A percentile compares a stretch with the other conserved stretches of the same genome.
Conservation (phyloP, 2,113 vertebrate species). For the Lepidothrix coronata region DNA sequence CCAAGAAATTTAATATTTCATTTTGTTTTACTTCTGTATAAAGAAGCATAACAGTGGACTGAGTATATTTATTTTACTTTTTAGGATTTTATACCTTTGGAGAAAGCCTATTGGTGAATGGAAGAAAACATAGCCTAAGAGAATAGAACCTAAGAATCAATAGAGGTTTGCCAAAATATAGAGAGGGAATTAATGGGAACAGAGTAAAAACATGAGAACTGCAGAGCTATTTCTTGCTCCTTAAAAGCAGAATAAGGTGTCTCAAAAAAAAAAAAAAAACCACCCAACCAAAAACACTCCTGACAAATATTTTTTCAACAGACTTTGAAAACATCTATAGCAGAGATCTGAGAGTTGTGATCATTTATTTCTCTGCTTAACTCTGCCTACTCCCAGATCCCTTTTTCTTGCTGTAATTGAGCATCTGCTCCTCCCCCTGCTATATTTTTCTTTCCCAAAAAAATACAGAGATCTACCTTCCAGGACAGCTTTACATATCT, state of each 20-base stretch:
- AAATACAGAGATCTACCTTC: background rate
- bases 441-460: background rate
- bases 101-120: background rate
- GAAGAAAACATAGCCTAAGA: background rate
- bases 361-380: background rate
- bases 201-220: background rate
- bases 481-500: background rate
- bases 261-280: background rate
- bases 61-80: background rate
- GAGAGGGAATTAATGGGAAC: background rate
- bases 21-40: background rate
- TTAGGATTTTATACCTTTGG: background rate
- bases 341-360: background rate
- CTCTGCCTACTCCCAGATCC: background rate
- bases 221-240: background rate
- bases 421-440: background rate
- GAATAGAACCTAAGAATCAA: background rate
- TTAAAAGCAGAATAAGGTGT: background rate
- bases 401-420: background rate
- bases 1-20: background rate
- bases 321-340: fast-evolving
- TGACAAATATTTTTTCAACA: background rate
- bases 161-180: background rate
- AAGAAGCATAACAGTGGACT: background rate
- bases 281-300: fast-evolving